phyloP scores from a whole-genome alignment of 2,113 vertebrate species.

The Ardeotis arabs region DNA sequence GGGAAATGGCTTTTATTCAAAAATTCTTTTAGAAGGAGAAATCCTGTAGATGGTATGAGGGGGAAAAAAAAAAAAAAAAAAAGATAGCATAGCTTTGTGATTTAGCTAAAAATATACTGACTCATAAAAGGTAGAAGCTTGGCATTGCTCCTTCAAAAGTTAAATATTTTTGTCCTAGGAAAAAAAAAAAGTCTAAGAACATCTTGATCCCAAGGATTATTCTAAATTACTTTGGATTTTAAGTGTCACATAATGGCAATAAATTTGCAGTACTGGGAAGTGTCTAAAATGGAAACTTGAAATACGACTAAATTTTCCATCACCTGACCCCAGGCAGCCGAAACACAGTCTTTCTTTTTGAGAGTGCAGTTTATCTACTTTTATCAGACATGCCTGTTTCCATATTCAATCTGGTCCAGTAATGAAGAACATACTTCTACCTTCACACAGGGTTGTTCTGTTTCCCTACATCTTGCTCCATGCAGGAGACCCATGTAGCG shows the following conservation, averaged over 20 bases:
- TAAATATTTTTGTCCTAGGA: background rate
- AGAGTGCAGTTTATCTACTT: background rate
- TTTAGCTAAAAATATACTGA: slow-evolving; percentile 10
- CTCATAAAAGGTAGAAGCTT: background rate
- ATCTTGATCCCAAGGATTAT: slow-evolving; percentile 12
- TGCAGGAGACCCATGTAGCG: background rate
- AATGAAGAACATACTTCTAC: background rate
- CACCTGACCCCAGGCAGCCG: background rate
- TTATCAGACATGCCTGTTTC: background rate
- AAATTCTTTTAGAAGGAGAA: background rate
- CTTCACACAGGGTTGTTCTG: background rate
- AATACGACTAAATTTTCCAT: background rate
- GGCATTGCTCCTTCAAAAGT: background rate
- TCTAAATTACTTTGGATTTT: slow-evolving; percentile 26
- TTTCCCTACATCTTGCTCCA: background rate
- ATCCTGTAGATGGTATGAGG: background rate
- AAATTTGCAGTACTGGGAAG: background rate
- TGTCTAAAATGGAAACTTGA: background rate
- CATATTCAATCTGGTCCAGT: background rate
- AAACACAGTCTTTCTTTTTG: background rate
- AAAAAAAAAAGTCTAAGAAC: background rate
- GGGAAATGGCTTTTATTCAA: slow-evolving; percentile 5
- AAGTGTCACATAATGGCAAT: background rate
- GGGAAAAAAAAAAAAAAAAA: background rate
- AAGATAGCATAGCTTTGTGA: background rate